phyloP scores from a whole-genome alignment of 37 sponge, comb jelly and placozoan genomes.

The Eunapius fragilis region DNA sequence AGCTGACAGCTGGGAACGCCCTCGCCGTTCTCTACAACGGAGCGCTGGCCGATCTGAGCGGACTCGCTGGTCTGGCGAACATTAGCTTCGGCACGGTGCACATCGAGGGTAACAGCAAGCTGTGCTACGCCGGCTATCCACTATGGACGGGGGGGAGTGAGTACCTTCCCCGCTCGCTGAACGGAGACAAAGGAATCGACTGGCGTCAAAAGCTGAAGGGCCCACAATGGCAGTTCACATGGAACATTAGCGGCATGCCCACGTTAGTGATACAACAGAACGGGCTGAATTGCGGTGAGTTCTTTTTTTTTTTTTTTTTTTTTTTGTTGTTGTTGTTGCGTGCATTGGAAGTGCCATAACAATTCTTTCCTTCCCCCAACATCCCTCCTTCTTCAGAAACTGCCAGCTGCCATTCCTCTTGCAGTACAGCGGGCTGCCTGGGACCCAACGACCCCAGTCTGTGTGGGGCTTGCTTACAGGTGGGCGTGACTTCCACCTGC shows the following conservation, averaged over 20 bases:
- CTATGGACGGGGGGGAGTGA: constrained; percentile 39
- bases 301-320: too few relatives aligned
- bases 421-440: constrained; percentile 40
- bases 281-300: constrained; percentile 60
- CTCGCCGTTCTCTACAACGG: constrained; percentile 51
- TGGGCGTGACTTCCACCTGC: background rate
- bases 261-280: constrained; percentile 68
- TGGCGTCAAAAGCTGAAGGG: constrained; percentile 51
- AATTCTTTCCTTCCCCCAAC: background rate
- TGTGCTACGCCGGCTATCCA: constrained; percentile 84
- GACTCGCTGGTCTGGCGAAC: constrained; percentile 8
- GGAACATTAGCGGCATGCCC: constrained; percentile 46
- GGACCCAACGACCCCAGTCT: constrained; percentile 35
- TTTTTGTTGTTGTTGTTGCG: too few relatives aligned
- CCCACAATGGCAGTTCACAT: constrained; percentile 55
- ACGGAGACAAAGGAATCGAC: constrained; percentile 71
- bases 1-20: constrained; percentile 38
- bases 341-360: too few relatives aligned
- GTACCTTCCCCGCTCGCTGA: constrained; percentile 1
- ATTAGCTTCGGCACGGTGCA: constrained; percentile 61
- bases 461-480: constrained; percentile 29
- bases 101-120: constrained; percentile 73
- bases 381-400: background rate
- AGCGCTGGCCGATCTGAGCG: constrained; percentile 14
- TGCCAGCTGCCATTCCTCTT: constrained; percentile 39